phyloP scores from a whole-genome alignment of 2,888 invertebrate species.

The Pheosia gnoma region DNA sequence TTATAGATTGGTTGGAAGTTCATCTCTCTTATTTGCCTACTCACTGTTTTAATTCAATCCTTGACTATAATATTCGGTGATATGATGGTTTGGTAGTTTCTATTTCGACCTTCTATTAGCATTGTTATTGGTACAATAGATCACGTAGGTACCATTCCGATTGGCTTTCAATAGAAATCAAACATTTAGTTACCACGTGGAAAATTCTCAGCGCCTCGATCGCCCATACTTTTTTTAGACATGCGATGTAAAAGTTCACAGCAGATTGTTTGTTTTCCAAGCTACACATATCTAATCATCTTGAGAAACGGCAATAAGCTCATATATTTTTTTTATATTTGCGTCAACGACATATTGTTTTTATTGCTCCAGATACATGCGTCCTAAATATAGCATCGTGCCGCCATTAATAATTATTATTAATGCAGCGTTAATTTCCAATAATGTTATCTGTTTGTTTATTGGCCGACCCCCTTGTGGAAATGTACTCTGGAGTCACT shows the following conservation, averaged over 20 bases:
- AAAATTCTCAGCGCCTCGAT: neutral
- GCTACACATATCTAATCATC: neutral
- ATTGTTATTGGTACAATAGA: too few relatives aligned
- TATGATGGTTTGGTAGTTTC: too few relatives aligned
- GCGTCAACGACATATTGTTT: conserved; percentile 17
- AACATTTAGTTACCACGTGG: neutral
- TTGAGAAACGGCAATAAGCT: neutral
- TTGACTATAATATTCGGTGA: too few relatives aligned
- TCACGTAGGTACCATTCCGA: too few relatives aligned
- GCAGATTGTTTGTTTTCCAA: conserved; percentile 1
- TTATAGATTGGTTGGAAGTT: too few relatives aligned
- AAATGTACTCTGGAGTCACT: conserved; percentile 69
- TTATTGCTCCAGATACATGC: conserved; percentile 22
- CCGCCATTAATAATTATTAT: conserved; percentile 30
- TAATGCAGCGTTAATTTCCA: conserved; percentile 51
- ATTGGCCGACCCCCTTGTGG: conserved; percentile 62
- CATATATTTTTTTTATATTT: neutral
- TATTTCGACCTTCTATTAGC: too few relatives aligned
- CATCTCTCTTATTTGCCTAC: too few relatives aligned
- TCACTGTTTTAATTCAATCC: too few relatives aligned
- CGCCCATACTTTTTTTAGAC: neutral
- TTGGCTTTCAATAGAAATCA: neutral
- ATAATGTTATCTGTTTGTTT: conserved; percentile 61
- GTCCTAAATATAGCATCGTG: conserved; percentile 35
- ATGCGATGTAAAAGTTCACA: neutral